Evolutionary conservation across 2,797 vertebrate species (phyloP).

Genomic region (Gymnocypris eckloni): DNA sequence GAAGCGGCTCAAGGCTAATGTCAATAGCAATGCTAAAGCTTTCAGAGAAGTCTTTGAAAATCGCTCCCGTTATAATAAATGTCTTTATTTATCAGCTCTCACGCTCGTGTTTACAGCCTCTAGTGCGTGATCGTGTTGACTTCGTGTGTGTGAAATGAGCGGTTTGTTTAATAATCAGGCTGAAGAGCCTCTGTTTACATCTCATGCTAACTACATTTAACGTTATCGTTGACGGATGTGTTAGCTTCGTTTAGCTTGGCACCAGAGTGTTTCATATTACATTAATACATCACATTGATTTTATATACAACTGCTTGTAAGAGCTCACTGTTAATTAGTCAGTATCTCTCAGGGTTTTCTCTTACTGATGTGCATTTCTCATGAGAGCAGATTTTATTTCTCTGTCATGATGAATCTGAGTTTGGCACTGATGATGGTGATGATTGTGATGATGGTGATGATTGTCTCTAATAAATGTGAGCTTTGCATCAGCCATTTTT

Average conservation of each 20-base stretch:
- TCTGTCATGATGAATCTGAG: background rate
- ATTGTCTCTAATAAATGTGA: background rate
- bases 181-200: constrained; percentile 37
- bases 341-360: background rate
- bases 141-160: background rate
- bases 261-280: background rate
- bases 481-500: background rate
- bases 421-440: background rate
- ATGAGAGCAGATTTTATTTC: background rate
- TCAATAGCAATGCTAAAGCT: background rate
- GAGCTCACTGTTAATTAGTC: background rate
- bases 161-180: background rate
- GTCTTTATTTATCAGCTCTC: background rate
- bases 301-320: background rate
- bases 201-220: constrained; percentile 19
- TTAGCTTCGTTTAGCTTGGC: background rate
- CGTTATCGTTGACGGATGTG: background rate
- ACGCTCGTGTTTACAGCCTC: background rate
- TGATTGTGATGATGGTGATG: background rate
- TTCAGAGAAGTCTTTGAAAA: background rate
- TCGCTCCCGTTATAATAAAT: background rate
- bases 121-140: background rate
- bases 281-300: background rate
- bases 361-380: background rate
- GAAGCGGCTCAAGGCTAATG: constrained; percentile 12